These are phyloP conservation scores for Mayetiola destructor DNA, from an alignment of 2,888 invertebrate species.

Conservation along the genomic window DNA sequence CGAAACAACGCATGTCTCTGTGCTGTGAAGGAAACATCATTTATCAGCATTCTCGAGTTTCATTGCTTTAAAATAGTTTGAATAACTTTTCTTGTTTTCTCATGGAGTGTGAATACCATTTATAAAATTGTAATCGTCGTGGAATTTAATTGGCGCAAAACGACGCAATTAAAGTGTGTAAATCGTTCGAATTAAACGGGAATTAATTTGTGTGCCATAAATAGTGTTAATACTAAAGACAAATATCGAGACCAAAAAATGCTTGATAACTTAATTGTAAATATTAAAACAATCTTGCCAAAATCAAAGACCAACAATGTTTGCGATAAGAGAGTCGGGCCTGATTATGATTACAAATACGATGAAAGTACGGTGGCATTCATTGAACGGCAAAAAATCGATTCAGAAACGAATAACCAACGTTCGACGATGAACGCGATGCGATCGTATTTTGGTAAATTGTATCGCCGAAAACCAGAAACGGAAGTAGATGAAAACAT, in stretches of 20 bases:
- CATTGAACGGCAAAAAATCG: background rate
- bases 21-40: background rate
- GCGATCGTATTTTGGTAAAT: background rate
- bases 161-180: background rate
- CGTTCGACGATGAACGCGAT: background rate
- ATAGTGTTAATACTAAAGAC: background rate
- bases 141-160: background rate
- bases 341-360: background rate
- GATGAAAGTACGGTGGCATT: slow-evolving; percentile 7
- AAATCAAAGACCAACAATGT: background rate
- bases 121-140: background rate
- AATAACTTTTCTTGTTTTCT: no score
- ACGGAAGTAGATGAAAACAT: background rate
- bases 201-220: slow-evolving; percentile 5
- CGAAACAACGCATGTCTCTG: background rate
- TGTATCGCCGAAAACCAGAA: background rate
- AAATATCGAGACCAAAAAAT: background rate
- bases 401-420: background rate
- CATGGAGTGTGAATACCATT: no score
- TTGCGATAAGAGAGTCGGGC: background rate
- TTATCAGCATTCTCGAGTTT: background rate
- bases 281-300: slow-evolving; percentile 6
- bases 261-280: slow-evolving; percentile 4
- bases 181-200: background rate
- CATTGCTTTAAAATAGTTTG: no score